These are phyloP conservation scores for Anthrax anthrax DNA, from an alignment of 2,888 invertebrate species.

Conservation along the genomic window DNA sequence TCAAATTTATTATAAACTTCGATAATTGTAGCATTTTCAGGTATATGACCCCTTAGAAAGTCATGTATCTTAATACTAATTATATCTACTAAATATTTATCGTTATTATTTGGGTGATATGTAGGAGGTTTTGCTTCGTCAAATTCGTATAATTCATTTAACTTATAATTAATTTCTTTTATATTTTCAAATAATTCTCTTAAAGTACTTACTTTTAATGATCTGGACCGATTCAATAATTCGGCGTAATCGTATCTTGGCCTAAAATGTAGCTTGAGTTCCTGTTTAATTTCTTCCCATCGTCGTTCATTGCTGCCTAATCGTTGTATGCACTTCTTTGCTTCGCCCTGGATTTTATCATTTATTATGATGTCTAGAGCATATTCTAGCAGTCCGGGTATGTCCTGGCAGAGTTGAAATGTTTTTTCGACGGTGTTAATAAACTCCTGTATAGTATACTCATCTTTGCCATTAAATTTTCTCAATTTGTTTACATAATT, in stretches of 20 bases:
- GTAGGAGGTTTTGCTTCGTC: neutral
- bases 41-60: conserved; percentile 3
- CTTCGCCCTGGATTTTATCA: conserved; percentile 2
- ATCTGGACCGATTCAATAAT: neutral
- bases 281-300: conserved; percentile 1
- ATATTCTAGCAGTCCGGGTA: neutral
- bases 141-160: conserved; percentile 2
- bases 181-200: conserved; percentile 3
- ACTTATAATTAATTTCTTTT: conserved; percentile 3
- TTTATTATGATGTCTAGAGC: neutral
- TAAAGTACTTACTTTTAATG: conserved; percentile 2
- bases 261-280: conserved; percentile 1
- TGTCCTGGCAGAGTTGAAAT: neutral
- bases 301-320: neutral
- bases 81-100: conserved; percentile 5
- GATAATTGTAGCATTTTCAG: conserved; percentile 2
- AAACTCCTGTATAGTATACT: neutral
- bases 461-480: neutral
- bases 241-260: neutral
- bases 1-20: conserved; percentile 4
- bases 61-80: conserved; percentile 2
- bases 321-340: conserved; percentile 3
- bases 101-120: conserved; percentile 3
- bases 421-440: neutral
- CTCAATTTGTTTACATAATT: conserved; percentile 1